A percentile compares a stretch with the other conserved stretches of the same genome.
Evolutionary conservation across 2,113 vertebrate species (phyloP).

Genomic region (Uria lomvia): DNA sequence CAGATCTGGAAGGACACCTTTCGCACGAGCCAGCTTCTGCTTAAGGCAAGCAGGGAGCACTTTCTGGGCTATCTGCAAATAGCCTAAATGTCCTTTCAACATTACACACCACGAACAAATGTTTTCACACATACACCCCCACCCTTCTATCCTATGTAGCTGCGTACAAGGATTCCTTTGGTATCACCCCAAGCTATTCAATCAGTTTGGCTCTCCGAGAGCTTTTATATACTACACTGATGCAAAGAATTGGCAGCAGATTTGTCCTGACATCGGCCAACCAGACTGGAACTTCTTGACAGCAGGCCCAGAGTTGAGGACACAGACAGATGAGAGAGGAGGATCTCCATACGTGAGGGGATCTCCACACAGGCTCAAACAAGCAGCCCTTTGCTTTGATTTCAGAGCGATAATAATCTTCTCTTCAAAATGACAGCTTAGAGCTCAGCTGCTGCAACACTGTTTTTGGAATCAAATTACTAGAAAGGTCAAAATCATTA

Average conservation of each 20-base stretch:
- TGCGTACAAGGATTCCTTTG: neutral
- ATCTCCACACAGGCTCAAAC: neutral
- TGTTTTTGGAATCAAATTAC: slow-evolving; percentile 65
- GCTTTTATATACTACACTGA: neutral
- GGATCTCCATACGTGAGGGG: neutral
- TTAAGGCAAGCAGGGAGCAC: neutral
- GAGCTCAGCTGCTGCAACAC: slow-evolving; percentile 16
- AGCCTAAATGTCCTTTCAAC: neutral
- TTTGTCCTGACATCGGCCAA: neutral
- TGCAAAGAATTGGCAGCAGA: neutral
- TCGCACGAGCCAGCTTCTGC: neutral
- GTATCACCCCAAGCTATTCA: neutral
- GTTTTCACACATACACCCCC: neutral
- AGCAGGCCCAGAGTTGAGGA: neutral
- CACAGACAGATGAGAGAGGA: neutral
- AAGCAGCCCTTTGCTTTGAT: slow-evolving; percentile 23
- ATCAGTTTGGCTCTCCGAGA: neutral
- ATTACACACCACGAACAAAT: neutral
- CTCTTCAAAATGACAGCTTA: slow-evolving; percentile 25
- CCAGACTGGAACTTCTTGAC: neutral
- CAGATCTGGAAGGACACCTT: neutral
- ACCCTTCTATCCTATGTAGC: neutral
- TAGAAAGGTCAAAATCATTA: slow-evolving; percentile 70
- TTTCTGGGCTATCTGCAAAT: neutral
- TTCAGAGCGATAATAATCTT: neutral